A percentile compares a stretch with the other conserved stretches of the same genome.
These are phyloP conservation scores for Pelvicachromis taeniatus DNA, from an alignment of 2,113 vertebrate species.

Conservation along the genomic window DNA sequence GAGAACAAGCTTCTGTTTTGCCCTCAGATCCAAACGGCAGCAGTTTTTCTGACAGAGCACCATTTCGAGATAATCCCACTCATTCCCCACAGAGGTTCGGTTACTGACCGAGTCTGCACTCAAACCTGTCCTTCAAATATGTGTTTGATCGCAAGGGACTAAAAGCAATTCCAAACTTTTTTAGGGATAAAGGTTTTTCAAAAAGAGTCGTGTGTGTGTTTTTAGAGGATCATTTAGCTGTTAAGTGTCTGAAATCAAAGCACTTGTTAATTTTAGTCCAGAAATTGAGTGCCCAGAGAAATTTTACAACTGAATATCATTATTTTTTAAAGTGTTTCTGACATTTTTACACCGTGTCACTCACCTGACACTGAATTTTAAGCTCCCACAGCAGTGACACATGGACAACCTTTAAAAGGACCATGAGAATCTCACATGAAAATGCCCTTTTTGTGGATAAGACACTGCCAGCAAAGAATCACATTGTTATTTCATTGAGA, in stretches of 20 bases:
- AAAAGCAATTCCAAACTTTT: constrained; percentile 13
- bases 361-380: background rate
- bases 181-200: background rate
- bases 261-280: background rate
- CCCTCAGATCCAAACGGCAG: background rate
- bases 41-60: background rate
- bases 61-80: constrained; percentile 12
- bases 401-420: background rate
- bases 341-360: background rate
- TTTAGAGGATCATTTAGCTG: background rate
- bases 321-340: background rate
- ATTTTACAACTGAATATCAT: background rate
- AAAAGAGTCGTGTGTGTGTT: too few relatives aligned
- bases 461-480: background rate
- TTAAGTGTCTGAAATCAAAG: background rate
- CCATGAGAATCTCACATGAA: background rate
- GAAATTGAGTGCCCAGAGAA: background rate
- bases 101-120: background rate
- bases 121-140: constrained; percentile 11
- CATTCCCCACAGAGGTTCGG: background rate
- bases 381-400: background rate
- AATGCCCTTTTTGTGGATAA: background rate
- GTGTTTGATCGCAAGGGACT: background rate
- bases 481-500: background rate
- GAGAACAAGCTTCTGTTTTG: background rate